Base-by-base conservation (phyloP, 2,113 vertebrate species). In the Crypturellus undulatus region DNA sequence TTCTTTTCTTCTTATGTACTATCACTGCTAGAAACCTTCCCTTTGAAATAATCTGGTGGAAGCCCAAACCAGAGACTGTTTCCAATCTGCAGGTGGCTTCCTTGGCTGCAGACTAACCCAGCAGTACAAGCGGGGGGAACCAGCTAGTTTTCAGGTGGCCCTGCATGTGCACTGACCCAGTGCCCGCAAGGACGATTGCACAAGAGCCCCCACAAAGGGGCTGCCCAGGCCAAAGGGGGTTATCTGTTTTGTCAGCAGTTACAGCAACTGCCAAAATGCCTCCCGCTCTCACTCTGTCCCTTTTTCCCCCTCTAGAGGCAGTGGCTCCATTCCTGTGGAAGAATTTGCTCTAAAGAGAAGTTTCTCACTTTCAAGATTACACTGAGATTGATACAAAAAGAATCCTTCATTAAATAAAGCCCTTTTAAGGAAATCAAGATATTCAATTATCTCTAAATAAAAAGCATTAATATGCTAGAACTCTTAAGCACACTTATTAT, bases 151-250 rank as follows among this genome's bases (percentile, higher is more conserved):
- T 85, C 3, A 54, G 30, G n/a, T 38, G 36, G 5, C 26, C 10
- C 49, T 22, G 49, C 5, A 21, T 34, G 36, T 10, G 36, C 36
- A 30, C 36, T 52, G 18, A 4, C 60, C 63, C 58, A 56, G 34
- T 60, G 70, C 56, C 25, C 17, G 15, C 0, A 0, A 14, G 8
- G 32, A 10, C 26, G 25, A 7, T 5, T 68, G 32, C 38, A 18
- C 19, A 45, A 30, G 0, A 3, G 8, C 38, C 38, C 38, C 38
- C 38, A 9, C 38, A 9, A 38, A 38, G 38, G 38, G 38, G 38
- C 8, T 38, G 36, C 18, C 51, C 17, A 34, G 36, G 38, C 22
- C 26, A 62, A 22, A 69, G 62, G 0, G 3, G 9, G 6, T 1
- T 8, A 64, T 3, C 4, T 25, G 34, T 70, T 84, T 42, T 49